Evolutionary conservation across 2,888 invertebrate genomes (phyloP).

Genomic region (Oligia fasciuncula): DNA sequence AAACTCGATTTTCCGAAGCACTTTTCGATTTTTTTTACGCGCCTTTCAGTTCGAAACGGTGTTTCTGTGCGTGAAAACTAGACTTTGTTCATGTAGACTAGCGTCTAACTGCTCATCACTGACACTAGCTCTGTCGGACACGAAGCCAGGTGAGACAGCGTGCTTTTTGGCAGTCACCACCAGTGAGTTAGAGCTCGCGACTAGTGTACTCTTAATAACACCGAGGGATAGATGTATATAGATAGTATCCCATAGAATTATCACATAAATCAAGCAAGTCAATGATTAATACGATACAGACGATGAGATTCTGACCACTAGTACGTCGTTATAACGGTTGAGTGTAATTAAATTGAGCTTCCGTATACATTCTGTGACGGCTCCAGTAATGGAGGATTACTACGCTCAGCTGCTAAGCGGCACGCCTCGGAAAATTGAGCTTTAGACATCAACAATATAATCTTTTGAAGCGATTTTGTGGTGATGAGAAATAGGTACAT

Average conservation of each 20-base stretch:
- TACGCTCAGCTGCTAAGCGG: constrained; percentile 46
- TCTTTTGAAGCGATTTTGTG: constrained; percentile 52
- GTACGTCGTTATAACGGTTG: constrained; percentile 85
- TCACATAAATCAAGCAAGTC: constrained; percentile 86
- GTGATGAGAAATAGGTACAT: constrained; percentile 16
- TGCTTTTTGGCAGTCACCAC: too few species aligned
- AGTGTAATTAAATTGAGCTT: constrained; percentile 88
- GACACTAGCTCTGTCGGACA: too few species aligned
- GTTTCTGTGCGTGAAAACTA: too few species aligned
- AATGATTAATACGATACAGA: constrained; percentile 85
- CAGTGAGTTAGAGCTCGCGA: too few species aligned
- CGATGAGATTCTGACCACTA: constrained; percentile 79
- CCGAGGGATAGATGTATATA: constrained; percentile 67
- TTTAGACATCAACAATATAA: constrained; percentile 68
- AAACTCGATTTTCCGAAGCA: too few species aligned
- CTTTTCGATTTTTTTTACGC: too few species aligned
- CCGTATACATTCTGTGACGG: constrained; percentile 77
- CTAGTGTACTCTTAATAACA: constrained; percentile 71
- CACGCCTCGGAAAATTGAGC: constrained; percentile 70
- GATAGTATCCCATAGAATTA: constrained; percentile 82
- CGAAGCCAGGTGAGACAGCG: too few species aligned
- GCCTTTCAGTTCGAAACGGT: too few species aligned
- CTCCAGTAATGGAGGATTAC: constrained; percentile 65
- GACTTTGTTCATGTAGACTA: too few species aligned
- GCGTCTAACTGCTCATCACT: too few species aligned